Base-by-base conservation (phyloP, 2,797 vertebrate genomes). In the Rhadinocentrus ornatus region DNA sequence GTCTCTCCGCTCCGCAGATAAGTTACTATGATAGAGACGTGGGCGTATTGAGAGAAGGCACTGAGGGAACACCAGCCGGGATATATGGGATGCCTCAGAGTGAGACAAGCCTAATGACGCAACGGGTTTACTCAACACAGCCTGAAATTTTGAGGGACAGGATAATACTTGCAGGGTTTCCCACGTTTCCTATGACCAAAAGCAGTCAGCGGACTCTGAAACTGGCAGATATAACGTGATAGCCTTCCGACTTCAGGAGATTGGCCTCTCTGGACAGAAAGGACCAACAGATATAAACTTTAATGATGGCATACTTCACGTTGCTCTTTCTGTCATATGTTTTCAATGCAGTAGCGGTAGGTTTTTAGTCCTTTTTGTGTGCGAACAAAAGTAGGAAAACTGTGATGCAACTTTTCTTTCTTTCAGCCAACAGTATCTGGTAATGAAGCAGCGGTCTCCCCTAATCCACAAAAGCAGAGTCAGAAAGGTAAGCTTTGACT, bases 21-120 rank as follows among this genome's bases (percentile, higher is more conserved):
- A 31, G 20, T 35, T 11, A 12, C 48, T 2, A 6, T 20, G 41
- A 66, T 56, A 62, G 65, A 44, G 41, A 53, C 27, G 77, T 78
- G 83, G 84, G 82, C 75, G 78, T 73, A 73, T 29, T 62, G 44
- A 32, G 62, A 24, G 32, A 34, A 24, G 65, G 27, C 61, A 71
- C 12, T 53, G 56, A 52, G 80, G 80, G 41, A 84, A 75, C 71
- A 77, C 81, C 80, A 37, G 61, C 27, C 70, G 44, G 73, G 66
- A 60, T 35, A 59, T 35, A 55, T 31, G 71, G 59, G 82, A 85
- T 86, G 84, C 73, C 77, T 85, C 71, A 3, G 6, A 63, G 57
- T 73, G 12, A 78, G 81, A 82, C 84, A 18, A 84, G 82, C 76
- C 75, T 73, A 55, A 87, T 94, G 92, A 93, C 93, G 91, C 90